Conservation (phyloP, 64 coral and sea anemone genomes). For the Porites australiensis region DNA sequence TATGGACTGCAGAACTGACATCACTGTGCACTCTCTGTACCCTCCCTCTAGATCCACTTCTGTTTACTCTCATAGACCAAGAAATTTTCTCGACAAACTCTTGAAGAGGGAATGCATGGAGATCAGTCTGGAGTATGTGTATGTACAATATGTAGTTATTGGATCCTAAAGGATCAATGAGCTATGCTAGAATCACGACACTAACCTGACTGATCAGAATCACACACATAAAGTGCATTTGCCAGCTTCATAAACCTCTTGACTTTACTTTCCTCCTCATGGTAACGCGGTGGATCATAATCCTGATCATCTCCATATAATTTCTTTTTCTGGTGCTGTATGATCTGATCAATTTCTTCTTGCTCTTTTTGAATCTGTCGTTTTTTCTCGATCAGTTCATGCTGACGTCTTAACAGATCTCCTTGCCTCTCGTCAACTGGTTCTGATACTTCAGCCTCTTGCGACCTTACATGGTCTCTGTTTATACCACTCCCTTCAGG, state of each 20-base stretch:
- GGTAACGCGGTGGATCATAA: background rate
- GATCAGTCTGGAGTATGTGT: too few relatives aligned
- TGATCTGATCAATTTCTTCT: conserved; percentile 71
- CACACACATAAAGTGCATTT: conserved; percentile 78
- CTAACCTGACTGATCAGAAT: conserved; percentile 66
- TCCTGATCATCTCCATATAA: conserved; percentile 14
- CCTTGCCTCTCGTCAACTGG: conserved; percentile 46
- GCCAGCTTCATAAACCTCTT: conserved; percentile 77
- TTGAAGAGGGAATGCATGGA: too few relatives aligned
- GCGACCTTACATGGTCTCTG: background rate
- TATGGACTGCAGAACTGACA: too few relatives aligned
- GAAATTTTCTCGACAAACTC: too few relatives aligned
- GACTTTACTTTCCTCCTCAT: conserved; percentile 65
- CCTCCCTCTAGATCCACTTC: too few relatives aligned
- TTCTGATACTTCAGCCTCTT: conserved; percentile 24
- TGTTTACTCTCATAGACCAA: too few relatives aligned
- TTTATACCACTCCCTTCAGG: background rate
- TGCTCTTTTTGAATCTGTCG: conserved; percentile 72
- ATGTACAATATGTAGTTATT: too few relatives aligned
- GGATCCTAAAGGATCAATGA: background rate
- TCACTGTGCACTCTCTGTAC: too few relatives aligned
- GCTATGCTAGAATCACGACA: background rate
- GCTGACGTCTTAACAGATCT: conserved; percentile 50
- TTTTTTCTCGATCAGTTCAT: conserved; percentile 74
- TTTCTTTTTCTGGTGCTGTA: conserved; percentile 52